A percentile compares a stretch with the other conserved stretches of the same genome.
phyloP scores from a whole-genome alignment of 2,797 vertebrate species.

The Hozukius guyotensis region DNA sequence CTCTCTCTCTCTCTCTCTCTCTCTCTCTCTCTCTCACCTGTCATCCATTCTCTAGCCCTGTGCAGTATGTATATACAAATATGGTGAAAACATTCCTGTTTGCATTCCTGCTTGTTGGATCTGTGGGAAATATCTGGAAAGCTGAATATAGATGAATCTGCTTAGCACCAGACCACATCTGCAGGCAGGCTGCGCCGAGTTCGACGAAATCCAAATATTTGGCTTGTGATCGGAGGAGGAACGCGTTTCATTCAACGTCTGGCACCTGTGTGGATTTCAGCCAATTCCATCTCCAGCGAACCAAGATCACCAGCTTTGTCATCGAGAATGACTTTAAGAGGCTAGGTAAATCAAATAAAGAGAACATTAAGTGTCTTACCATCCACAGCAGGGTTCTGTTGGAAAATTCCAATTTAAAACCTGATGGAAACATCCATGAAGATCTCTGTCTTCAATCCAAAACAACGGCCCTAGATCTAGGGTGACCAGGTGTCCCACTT shows the following conservation, averaged over 20 bases:
- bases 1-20: not conserved
- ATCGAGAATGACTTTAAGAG: not conserved
- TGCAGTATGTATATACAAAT: conserved; percentile 45
- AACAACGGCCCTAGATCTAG: not conserved
- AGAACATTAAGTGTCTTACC: not conserved
- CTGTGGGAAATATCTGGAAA: conserved; percentile 35
- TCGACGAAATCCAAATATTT: conserved; percentile 2
- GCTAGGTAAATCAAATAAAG: not conserved
- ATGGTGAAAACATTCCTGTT: conserved; percentile 45
- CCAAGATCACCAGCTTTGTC: not conserved
- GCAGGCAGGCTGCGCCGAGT: not conserved
- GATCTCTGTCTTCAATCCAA: not conserved
- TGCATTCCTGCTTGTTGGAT: conserved; percentile 43
- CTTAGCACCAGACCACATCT: conserved; percentile 2
- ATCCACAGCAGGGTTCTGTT: not conserved
- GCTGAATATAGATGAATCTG: conserved; percentile 2
- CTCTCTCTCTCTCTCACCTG: conserved; percentile 1
- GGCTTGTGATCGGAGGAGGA: not conserved
- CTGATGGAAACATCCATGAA: not conserved
- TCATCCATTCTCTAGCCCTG: conserved; percentile 14
- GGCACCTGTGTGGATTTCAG: not conserved
- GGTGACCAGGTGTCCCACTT: no score
- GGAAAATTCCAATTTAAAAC: not conserved
- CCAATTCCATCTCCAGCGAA: not conserved
- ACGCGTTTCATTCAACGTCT: not conserved